Base-by-base conservation (phyloP, 92 coral and sea anemone genomes). In the Siderastrea radians region DNA sequence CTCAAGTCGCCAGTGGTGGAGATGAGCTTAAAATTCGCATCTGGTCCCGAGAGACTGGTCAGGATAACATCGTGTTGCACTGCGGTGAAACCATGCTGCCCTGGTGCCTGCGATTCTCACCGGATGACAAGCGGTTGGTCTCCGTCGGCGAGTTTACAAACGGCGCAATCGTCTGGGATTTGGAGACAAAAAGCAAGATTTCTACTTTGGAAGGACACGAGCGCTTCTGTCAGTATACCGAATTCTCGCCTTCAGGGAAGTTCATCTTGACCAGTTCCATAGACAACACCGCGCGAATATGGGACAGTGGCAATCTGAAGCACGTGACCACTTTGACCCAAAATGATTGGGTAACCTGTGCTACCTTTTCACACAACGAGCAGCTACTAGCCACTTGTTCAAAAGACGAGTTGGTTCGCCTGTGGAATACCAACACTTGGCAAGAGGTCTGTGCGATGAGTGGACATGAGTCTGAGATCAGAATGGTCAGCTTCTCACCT, bases 1-100 rank as follows among this genome's bases (percentile, higher is more conserved):
- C 75, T 80, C 86, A 70, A 52, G 94, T 91, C 72, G 94, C 94
- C 82, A 91, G 94, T 67, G 94, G 94, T 78, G 94, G 94, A 48
- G 94, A 91, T 69, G 94, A 91, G 86, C 81, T 91, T 58, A 91
- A 78, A 78, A 87, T 91, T 61, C 94, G 94, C 11, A 84, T 91
- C 53, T 91, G 94, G 94, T 83, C 86, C 10, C 70, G 94, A 82
- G 94, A 91, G 74, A 87, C 86, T 19, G 94, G 94, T 14, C 43
- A 82, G 55, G 91, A 91, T 82, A 87, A 91, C 80, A 72, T 87
- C 61, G 91, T 91, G 53, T 69, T 91, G 4, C 66, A 77, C 17
- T 91, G 94, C 55, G 91, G 85, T 44, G 49, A 71, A 51, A 26
- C 76, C 13, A 73, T 91, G 85, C 75, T 91, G 57, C 94, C 94